Evolutionary conservation across 37 sponge, comb jelly and placozoan genomes (phyloP), one percentile per base, ranked within the genome.

Genomic region (Diacarnus erythraeanus): DNA sequence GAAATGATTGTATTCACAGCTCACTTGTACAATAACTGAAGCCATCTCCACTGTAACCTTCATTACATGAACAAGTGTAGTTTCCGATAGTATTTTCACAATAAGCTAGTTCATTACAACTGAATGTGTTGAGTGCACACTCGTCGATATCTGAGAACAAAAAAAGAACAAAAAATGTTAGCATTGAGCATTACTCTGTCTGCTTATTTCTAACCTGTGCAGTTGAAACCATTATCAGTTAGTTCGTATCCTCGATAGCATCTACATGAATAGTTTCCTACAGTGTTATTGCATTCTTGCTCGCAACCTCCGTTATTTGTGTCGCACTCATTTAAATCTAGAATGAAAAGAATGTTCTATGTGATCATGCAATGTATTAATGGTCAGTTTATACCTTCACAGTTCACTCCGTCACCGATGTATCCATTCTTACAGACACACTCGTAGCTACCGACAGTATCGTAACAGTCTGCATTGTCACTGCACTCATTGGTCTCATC

Each of bases 371-470:
- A n/a, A n/a, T n/a, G 12, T 33, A 29, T 15, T 12, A 15, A 35
- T 5, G 42, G 5, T 26, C 27, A 0, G 39, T 23, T 33, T 20
- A 44, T 66, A 78, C 78, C 68, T 44, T 37, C 37, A 63, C 82
- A 82, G 2, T n/a, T 63, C 30, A 42, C 15, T 59, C 81, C 81
- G 42, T 40, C 33, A 3, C 63, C 63, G 1, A 12, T 1, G 41
- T 41, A 86, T 35, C 86, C 86, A 54, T 9, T 21, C 37, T 65
- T 2, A 74, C 86, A 86, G 27, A 34, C 30, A 58, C 86, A 86
- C 39, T 64, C 41, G 61, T 66, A 86, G 40, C 78, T 73, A 9
- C 86, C 80, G 2, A 67, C 1, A 42, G 64, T 73, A 37, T 86
- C 56, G 31, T 21, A 0, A 38, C 82, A 82, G 25, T 25, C 41